phyloP scores from a whole-genome alignment of 92 coral and sea anemone genomes.

The Diadumene lineata region DNA sequence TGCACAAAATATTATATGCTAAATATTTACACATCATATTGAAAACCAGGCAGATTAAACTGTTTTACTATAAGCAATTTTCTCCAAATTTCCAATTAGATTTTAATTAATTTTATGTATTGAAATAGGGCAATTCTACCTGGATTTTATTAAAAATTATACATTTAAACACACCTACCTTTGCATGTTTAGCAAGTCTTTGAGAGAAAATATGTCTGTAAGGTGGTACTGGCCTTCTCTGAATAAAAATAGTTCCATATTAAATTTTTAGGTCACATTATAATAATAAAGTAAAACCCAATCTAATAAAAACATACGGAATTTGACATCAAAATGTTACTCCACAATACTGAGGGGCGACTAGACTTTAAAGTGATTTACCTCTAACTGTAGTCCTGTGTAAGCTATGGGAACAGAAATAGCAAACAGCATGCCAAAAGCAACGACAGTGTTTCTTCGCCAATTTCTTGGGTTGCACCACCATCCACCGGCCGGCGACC shows the following conservation, averaged over 20 bases:
- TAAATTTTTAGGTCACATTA: too few relatives aligned
- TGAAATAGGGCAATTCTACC: not conserved
- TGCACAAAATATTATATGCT: too few relatives aligned
- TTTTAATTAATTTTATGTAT: too few relatives aligned
- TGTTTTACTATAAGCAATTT: not conserved
- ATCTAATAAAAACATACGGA: too few relatives aligned
- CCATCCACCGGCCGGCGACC: slow-evolving; percentile 99
- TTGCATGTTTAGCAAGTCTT: slow-evolving; percentile 79
- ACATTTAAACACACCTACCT: slow-evolving; percentile 42
- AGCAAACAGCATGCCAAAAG: slow-evolving; percentile 71
- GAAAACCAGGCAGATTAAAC: too few relatives aligned
- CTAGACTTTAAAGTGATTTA: too few relatives aligned
- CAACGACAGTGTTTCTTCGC: slow-evolving; percentile 91
- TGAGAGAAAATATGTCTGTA: slow-evolving; percentile 87
- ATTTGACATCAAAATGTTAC: too few relatives aligned
- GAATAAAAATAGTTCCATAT: too few relatives aligned
- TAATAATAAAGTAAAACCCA: too few relatives aligned
- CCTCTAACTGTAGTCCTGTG: slow-evolving; percentile 90
- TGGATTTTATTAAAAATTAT: not conserved
- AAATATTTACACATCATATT: too few relatives aligned
- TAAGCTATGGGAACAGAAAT: slow-evolving; percentile 77
- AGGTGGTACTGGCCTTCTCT: slow-evolving; percentile 89
- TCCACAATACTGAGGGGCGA: too few relatives aligned
- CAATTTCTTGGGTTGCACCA: slow-evolving; percentile 99
- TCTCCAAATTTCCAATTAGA: not conserved